Evolutionary conservation across 92 coral and sea anemone species (phyloP), one percentile per base, ranked within the genome.

Genomic region (Epizoanthus fatuus): DNA sequence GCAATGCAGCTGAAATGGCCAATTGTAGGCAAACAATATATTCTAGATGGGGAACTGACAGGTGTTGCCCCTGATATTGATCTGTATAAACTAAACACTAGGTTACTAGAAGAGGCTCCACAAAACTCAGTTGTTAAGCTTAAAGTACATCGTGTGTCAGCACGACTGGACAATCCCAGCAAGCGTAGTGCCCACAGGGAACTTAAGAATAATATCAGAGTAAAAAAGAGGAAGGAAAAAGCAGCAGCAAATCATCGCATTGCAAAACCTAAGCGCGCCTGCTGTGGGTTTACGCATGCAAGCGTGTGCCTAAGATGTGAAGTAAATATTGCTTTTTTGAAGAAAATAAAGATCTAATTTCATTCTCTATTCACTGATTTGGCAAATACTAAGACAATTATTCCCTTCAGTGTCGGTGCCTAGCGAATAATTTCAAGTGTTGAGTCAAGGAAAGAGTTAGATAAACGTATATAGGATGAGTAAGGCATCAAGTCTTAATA

Each of bases 141-240:
- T 22, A 58, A 58, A 58, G 64, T 8, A 13, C 64, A 58, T 8
- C 64, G 13, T 4, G 19, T 58, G 64, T 58, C 64, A 58, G 14
- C 64, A 58, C 14, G 64, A 22, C 64, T 58, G 64, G 64, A 58
- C 64, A 58, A 58, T 13, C 64, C 64, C 64, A n/a, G 64, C 19
- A 58, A 58, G 19, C 64, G 16, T 13, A 58, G 64, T 22, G 64
- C 64, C 64, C 64, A 58, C 19, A n/a, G 64, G 19, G 64, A 58
- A 58, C 19, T 58, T n/a, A 58, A 13, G 19, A 4, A 58, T 13
- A 58, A 22, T 4, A 0, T 58, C 4, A 4, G 64, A 58, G 16
- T 4, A 4, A 58, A 58, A 58, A 22, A 13, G 14, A 4, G 19
- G 4, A 22, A n/a, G 64, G 64, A 58, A 13, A 22, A 58, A 22